Evolutionary conservation across 2,888 invertebrate species (phyloP).

Genomic region (Ischnus inquisitorius): DNA sequence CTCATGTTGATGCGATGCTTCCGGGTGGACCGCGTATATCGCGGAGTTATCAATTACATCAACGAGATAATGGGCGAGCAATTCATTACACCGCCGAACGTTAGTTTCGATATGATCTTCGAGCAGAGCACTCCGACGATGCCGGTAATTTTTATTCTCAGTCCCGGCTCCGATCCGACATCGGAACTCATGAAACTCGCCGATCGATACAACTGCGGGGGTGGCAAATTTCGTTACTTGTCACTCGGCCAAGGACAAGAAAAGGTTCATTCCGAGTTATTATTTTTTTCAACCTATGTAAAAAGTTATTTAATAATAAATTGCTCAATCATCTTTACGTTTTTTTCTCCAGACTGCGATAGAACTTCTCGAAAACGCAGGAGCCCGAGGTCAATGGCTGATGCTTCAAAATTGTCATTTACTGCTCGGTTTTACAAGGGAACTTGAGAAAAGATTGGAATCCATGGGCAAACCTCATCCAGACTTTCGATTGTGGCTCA

Average conservation of each 20-base stretch:
- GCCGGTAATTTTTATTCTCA: constrained; percentile 96
- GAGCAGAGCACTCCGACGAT: constrained; percentile 94
- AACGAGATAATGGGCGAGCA: constrained; percentile 94
- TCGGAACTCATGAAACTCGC: constrained; percentile 94
- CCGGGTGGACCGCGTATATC: constrained; percentile 94
- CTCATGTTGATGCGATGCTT: constrained; percentile 96
- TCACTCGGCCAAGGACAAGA: constrained; percentile 98
- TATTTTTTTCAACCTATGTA: constrained; percentile 17
- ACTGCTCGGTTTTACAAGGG: constrained; percentile 91
- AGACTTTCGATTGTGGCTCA: constrained; percentile 96
- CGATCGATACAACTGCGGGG: constrained; percentile 88
- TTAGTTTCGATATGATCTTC: constrained; percentile 93
- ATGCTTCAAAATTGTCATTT: constrained; percentile 97
- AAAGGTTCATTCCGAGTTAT: constrained; percentile 84
- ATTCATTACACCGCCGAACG: constrained; percentile 93
- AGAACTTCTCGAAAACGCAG: constrained; percentile 89
- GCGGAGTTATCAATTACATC: constrained; percentile 94
- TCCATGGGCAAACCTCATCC: constrained; percentile 93
- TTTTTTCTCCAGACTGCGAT: constrained; percentile 89
- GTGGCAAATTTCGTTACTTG: constrained; percentile 93
- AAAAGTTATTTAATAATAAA: background rate
- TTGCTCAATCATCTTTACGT: constrained; percentile 10
- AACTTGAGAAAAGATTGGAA: constrained; percentile 94
- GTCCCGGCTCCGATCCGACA: constrained; percentile 97
- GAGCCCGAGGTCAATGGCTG: constrained; percentile 94